A percentile compares a stretch with the other conserved stretches of the same genome.
Evolutionary conservation across 2,797 vertebrate species (phyloP).

Genomic region (Zenarchopterus dispar): DNA sequence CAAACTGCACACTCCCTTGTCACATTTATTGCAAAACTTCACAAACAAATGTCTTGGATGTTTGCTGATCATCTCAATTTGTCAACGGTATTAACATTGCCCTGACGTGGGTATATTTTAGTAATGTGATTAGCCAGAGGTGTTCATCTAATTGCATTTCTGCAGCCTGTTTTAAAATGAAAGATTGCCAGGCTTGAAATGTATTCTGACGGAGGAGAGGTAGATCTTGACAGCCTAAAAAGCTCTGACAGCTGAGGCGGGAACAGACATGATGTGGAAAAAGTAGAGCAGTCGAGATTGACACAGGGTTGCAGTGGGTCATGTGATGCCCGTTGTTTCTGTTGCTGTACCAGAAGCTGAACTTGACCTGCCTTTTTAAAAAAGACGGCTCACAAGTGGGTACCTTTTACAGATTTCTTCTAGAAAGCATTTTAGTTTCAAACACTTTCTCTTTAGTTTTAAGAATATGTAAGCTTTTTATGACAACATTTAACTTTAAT

Average conservation of each 20-base stretch:
- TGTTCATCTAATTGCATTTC: slow-evolving; percentile 65
- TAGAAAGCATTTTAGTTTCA: not conserved
- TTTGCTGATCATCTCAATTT: slow-evolving; percentile 64
- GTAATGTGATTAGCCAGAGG: slow-evolving; percentile 59
- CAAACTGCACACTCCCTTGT: slow-evolving; percentile 30
- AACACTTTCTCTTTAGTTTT: too few relatives aligned
- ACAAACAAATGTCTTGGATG: slow-evolving; percentile 56
- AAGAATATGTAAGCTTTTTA: not conserved
- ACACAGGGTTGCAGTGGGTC: slow-evolving; percentile 40
- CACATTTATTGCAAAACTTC: slow-evolving; percentile 19
- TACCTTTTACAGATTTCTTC: slow-evolving; percentile 9
- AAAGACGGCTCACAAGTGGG: slow-evolving; percentile 13
- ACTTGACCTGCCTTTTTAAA: slow-evolving; percentile 23
- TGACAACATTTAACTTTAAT: slow-evolving; percentile 29
- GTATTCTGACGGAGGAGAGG: slow-evolving; percentile 45
- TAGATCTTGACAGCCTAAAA: slow-evolving; percentile 54
- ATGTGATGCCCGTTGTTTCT: slow-evolving; percentile 22
- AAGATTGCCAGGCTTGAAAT: slow-evolving; percentile 61
- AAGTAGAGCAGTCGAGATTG: slow-evolving; percentile 30
- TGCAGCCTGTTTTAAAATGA: slow-evolving; percentile 56
- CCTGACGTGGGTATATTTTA: slow-evolving; percentile 52
- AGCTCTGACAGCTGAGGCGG: slow-evolving; percentile 45
- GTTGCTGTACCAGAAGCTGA: slow-evolving; percentile 13
- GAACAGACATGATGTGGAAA: slow-evolving; percentile 51
- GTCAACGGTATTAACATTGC: slow-evolving; percentile 46